These are phyloP conservation scores for Drosophila willistoni DNA, from an alignment of 1,140 invertebrate genomes.

Conservation along the genomic window DNA sequence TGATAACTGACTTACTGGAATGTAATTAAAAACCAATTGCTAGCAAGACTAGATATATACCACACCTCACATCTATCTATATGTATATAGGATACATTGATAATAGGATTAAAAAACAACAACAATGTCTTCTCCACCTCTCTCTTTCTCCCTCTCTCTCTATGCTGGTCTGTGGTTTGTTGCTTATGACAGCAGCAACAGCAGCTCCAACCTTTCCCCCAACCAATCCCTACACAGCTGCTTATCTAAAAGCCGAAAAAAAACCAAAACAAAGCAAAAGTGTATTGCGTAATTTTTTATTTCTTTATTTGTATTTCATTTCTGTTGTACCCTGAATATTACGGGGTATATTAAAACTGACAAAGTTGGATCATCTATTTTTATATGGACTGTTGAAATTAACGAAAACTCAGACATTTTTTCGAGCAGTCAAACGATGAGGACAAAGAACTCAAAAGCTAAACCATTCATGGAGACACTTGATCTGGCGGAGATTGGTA, in stretches of 20 bases:
- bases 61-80: slow-evolving; percentile 10
- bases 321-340: neutral
- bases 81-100: slow-evolving; percentile 32
- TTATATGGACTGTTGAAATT: no score
- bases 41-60: slow-evolving; percentile 28
- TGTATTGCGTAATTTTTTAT: slow-evolving; percentile 48
- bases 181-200: slow-evolving; percentile 37
- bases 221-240: slow-evolving; percentile 6
- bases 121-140: neutral
- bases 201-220: neutral
- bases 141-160: slow-evolving; percentile 1
- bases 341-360: neutral
- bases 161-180: slow-evolving; percentile 15
- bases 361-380: neutral
- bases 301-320: slow-evolving; percentile 23
- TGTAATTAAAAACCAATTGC: slow-evolving; percentile 56
- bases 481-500: no score
- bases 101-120: slow-evolving; percentile 45
- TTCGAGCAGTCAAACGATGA: no score
- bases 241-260: slow-evolving; percentile 54
- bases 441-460: no score
- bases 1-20: slow-evolving; percentile 19
- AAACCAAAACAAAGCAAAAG: slow-evolving; percentile 31
- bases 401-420: no score
- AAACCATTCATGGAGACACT: no score